Percentiles rank a stretch among this genome's conserved stretches.
Evolutionary conservation across 2,888 invertebrate genomes (phyloP).

Genomic region (Acanthoscelides obtectus): DNA sequence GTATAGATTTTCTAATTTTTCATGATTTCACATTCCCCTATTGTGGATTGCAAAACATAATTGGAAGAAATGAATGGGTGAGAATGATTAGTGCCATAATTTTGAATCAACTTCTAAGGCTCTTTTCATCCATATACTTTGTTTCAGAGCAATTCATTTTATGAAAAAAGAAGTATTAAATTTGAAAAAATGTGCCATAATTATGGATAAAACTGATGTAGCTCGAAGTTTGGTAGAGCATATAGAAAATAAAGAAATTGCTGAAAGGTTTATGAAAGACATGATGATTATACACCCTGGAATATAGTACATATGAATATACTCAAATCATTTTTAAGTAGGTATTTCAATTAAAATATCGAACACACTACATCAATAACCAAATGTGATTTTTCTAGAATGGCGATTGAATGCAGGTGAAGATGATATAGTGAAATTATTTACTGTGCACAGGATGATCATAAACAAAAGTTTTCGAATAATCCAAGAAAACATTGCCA

Average conservation of each 20-base stretch:
- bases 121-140: slow-evolving; percentile 3
- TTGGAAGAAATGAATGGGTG: too few species aligned
- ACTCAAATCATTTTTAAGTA: slow-evolving; percentile 36
- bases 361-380: slow-evolving; percentile 2
- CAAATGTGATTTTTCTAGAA: slow-evolving; percentile 36
- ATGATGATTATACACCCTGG: slow-evolving; percentile 27
- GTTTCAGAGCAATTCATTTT: slow-evolving; percentile 20
- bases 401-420: slow-evolving; percentile 44
- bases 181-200: slow-evolving; percentile 43
- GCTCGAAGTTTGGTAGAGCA: slow-evolving; percentile 38
- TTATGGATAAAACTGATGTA: slow-evolving; percentile 45
- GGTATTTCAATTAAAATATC: slow-evolving; percentile 15
- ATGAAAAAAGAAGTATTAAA: slow-evolving; percentile 17
- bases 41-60: too few species aligned
- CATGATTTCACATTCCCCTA: too few species aligned
- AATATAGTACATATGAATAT: slow-evolving; percentile 35
- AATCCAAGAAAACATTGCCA: slow-evolving; percentile 53
- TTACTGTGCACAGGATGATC: slow-evolving; percentile 40
- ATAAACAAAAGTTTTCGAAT: slow-evolving; percentile 48
- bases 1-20: slow-evolving; percentile 29
- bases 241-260: slow-evolving; percentile 26
- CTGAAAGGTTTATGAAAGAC: slow-evolving; percentile 7
- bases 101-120: too few species aligned
- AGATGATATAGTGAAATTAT: slow-evolving; percentile 40
- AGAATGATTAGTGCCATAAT: too few species aligned